Percentiles rank a stretch among this genome's conserved stretches.
Conservation (phyloP, 2,797 vertebrate genomes). For the Microctenopoma stevenorrisi region DNA sequence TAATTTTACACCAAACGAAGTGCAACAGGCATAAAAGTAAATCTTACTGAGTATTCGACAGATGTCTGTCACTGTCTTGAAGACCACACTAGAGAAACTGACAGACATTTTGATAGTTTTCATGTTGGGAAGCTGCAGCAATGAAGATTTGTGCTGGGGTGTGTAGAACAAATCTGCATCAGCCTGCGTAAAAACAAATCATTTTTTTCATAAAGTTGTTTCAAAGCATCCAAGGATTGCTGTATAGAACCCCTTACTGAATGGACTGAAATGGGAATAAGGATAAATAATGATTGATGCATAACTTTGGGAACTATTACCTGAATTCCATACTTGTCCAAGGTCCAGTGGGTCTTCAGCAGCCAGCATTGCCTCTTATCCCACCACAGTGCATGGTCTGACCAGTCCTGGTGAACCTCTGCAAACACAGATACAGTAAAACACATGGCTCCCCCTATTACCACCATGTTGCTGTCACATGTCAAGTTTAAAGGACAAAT, state of each 20-base stretch:
- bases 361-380: constrained; percentile 95
- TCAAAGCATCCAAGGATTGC: no score
- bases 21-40: not conserved
- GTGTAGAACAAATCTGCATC: constrained; percentile 94
- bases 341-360: constrained; percentile 96
- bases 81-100: constrained; percentile 93
- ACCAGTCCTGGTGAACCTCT: constrained; percentile 94
- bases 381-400: constrained; percentile 98
- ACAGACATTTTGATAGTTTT: constrained; percentile 90
- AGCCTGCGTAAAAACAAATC: constrained; percentile 77
- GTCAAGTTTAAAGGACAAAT: not conserved
- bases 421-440: constrained; percentile 25
- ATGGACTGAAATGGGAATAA: no score
- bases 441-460: not conserved
- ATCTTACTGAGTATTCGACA: constrained; percentile 94
- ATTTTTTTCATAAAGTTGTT: no score
- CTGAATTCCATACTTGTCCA: constrained; percentile 95
- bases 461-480: constrained; percentile 4
- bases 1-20: not conserved
- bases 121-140: constrained; percentile 93
- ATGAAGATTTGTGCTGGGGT: constrained; percentile 91
- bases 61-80: constrained; percentile 91
- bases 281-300: no score
- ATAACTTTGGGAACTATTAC: constrained; percentile 39
- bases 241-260: no score